phyloP scores from a whole-genome alignment of 2,797 vertebrate genomes.

The Sebastolobus alascanus region DNA sequence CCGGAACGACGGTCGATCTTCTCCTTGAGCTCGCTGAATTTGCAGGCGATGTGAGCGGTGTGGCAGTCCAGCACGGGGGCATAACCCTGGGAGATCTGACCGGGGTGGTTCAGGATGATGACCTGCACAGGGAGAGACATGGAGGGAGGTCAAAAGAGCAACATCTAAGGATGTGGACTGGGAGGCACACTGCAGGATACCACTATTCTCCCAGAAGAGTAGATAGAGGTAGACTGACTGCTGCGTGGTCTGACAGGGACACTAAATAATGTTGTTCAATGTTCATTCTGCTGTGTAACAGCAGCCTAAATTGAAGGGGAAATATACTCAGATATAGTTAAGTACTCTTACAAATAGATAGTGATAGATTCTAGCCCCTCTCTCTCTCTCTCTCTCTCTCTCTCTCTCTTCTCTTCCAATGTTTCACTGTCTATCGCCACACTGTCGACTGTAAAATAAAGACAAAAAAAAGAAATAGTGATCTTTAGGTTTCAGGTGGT shows the following conservation, averaged over 20 bases:
- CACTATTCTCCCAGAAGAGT: background rate
- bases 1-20: conserved; percentile 90
- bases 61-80: conserved; percentile 87
- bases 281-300: background rate
- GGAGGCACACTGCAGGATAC: background rate
- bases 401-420: background rate
- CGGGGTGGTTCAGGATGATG: conserved; percentile 89
- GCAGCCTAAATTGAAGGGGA: background rate
- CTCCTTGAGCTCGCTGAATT: conserved; percentile 88
- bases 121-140: conserved; percentile 73
- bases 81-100: conserved; percentile 85
- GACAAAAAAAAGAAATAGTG: background rate
- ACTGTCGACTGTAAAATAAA: background rate
- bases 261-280: background rate
- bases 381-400: background rate
- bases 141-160: background rate
- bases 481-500: background rate
- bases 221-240: background rate
- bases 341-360: background rate
- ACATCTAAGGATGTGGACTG: background rate
- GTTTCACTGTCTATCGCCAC: background rate
- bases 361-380: background rate
- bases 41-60: conserved; percentile 88
- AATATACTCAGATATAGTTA: background rate
- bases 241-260: background rate